Conservation (phyloP, 2,797 vertebrate species). For the Mallotus villosus region DNA sequence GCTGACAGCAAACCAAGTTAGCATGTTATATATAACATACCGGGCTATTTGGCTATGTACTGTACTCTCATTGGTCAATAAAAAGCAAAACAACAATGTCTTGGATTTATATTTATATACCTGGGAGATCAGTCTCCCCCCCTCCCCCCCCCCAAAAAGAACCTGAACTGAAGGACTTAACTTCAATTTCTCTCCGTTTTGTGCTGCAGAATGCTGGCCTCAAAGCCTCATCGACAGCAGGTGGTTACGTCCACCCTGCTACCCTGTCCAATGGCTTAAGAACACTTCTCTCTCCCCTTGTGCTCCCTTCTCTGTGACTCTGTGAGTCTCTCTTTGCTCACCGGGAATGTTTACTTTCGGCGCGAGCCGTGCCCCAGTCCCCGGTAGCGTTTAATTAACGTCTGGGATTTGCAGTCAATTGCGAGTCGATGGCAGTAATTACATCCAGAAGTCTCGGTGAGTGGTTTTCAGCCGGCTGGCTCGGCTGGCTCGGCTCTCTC, state of each 20-base stretch:
- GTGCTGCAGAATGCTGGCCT: constrained; percentile 15
- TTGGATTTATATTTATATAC: too few relatives aligned
- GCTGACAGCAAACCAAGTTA: too few relatives aligned
- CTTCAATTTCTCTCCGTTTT: constrained; percentile 21
- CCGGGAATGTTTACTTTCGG: constrained; percentile 51
- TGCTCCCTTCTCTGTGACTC: constrained; percentile 7
- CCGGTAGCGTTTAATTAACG: constrained; percentile 69
- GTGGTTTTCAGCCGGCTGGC: constrained; percentile 52
- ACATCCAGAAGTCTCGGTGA: constrained; percentile 51
- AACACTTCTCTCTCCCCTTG: constrained; percentile 17
- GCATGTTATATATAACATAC: too few relatives aligned
- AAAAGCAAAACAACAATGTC: too few relatives aligned
- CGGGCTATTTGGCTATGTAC: too few relatives aligned
- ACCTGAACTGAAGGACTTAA: too few relatives aligned
- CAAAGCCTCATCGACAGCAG: constrained; percentile 34
- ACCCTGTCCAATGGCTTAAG: constrained; percentile 29
- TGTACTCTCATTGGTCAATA: too few relatives aligned
- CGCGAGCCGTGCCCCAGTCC: constrained; percentile 40
- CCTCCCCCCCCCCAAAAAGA: too few relatives aligned
- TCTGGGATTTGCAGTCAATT: constrained; percentile 65
- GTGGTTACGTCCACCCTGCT: too few relatives aligned
- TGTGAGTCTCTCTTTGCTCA: constrained; percentile 31
- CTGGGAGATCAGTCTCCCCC: too few relatives aligned
- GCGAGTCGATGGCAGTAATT: constrained; percentile 62
- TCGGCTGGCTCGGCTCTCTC: too few relatives aligned